A percentile compares a stretch with the other conserved stretches of the same genome.
Evolutionary conservation across 92 coral and sea anemone genomes (phyloP).

Genomic region (Siderastrea siderea): DNA sequence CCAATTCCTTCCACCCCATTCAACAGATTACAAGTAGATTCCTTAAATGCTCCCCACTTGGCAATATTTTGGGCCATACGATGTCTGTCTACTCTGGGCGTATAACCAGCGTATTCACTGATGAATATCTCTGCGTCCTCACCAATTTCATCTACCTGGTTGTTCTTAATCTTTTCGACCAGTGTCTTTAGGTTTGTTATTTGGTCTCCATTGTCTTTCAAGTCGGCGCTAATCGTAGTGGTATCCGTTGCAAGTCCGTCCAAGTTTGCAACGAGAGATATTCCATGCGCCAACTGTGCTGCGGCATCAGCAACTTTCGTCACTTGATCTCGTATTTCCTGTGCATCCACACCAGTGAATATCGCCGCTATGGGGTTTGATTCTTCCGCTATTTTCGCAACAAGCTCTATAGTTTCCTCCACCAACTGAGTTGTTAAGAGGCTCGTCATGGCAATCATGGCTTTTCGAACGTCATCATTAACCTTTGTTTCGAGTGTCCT

Average conservation of each 20-base stretch:
- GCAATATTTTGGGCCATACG: conserved; percentile 60
- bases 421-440: conserved; percentile 19
- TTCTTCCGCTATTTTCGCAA: conserved; percentile 33
- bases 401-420: conserved; percentile 34
- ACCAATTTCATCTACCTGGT: conserved; percentile 11
- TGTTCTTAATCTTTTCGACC: conserved; percentile 37
- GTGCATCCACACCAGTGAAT: conserved; percentile 54
- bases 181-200: conserved; percentile 23
- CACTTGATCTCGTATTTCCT: conserved; percentile 45
- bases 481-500: conserved; percentile 21
- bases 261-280: conserved; percentile 17
- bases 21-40: conserved; percentile 54
- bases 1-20: conserved; percentile 45
- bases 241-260: conserved; percentile 27
- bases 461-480: conserved; percentile 2
- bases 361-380: conserved; percentile 64
- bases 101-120: conserved; percentile 59
- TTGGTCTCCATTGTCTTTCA: conserved; percentile 50
- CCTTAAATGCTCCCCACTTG: conserved; percentile 66
- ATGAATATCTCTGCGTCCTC: conserved; percentile 60
- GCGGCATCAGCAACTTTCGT: conserved; percentile 48
- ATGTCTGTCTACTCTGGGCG: conserved; percentile 51
- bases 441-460: conserved; percentile 13
- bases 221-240: conserved; percentile 5
- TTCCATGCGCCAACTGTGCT: conserved; percentile 25